Evolutionary conservation across 2,888 invertebrate species (phyloP).

Genomic region (Atrina japonica): DNA sequence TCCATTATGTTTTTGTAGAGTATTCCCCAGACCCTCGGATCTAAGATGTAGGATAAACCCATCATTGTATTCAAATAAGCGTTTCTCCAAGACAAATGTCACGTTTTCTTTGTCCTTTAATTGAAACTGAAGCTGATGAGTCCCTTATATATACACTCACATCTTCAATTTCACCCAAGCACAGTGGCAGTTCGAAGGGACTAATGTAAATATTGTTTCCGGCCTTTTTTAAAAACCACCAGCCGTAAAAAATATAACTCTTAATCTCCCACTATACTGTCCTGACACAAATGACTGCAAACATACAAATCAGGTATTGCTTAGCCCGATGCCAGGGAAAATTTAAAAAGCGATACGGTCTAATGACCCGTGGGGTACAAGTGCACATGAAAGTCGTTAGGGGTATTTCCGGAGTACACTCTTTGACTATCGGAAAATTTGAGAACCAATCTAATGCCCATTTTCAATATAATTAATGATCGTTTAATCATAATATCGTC

Average conservation of each 20-base stretch:
- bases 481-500: neutral
- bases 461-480: conserved; percentile 16
- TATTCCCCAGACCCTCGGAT: conserved; percentile 22
- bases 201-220: conserved; percentile 21
- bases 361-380: conserved; percentile 11
- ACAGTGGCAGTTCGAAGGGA: conserved; percentile 32
- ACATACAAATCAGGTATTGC: neutral
- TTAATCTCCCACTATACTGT: conserved; percentile 30
- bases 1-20: conserved; percentile 23
- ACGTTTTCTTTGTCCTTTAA: conserved; percentile 17
- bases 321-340: conserved; percentile 21
- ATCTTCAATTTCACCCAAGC: conserved; percentile 28
- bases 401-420: conserved; percentile 9
- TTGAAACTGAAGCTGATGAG: conserved; percentile 19
- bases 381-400: conserved; percentile 11
- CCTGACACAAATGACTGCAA: conserved; percentile 19
- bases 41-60: conserved; percentile 28
- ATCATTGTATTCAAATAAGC: conserved; percentile 20
- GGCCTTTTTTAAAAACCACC: conserved; percentile 19
- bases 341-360: conserved; percentile 21
- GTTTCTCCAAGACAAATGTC: conserved; percentile 25
- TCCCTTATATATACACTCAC: conserved; percentile 37
- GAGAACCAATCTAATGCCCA: conserved; percentile 31
- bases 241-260: conserved; percentile 29
- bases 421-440: conserved; percentile 14